Conservation (phyloP, 2,888 invertebrate genomes). For the Diaprepes abbreviatus region DNA sequence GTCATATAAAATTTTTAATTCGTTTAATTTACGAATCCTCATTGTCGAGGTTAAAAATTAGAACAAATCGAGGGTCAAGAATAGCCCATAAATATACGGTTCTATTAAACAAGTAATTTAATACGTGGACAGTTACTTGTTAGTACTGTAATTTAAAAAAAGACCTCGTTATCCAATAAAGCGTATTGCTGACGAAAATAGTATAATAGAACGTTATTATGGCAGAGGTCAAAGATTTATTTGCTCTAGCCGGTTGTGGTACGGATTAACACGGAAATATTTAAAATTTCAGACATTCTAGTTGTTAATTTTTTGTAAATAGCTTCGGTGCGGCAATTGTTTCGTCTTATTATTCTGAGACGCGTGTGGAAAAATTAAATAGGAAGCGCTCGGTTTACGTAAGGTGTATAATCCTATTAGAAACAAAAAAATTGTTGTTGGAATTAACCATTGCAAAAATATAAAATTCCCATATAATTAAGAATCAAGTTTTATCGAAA, state of each 20-base stretch:
- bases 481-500: no score
- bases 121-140: conserved; percentile 1
- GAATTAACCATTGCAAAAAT: no score
- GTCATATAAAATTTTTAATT: no score
- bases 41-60: background rate
- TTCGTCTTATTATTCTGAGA: background rate
- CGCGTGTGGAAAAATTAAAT: conserved; percentile 3
- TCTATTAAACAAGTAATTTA: background rate
- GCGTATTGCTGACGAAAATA: conserved; percentile 10
- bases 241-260: background rate
- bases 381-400: background rate
- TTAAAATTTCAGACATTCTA: conserved; percentile 3
- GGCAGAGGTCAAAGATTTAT: conserved; percentile 5
- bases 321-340: background rate
- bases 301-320: conserved; percentile 7
- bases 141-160: conserved; percentile 7
- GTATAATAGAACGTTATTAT: background rate
- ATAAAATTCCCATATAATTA: no score
- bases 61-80: background rate
- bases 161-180: conserved; percentile 18
- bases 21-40: no score
- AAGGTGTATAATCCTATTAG: background rate
- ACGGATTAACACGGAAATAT: conserved; percentile 30
- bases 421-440: background rate
- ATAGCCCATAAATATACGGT: background rate